Evolutionary conservation across 2,888 invertebrate species (phyloP).

Genomic region (Drosophila kanekoi): DNA sequence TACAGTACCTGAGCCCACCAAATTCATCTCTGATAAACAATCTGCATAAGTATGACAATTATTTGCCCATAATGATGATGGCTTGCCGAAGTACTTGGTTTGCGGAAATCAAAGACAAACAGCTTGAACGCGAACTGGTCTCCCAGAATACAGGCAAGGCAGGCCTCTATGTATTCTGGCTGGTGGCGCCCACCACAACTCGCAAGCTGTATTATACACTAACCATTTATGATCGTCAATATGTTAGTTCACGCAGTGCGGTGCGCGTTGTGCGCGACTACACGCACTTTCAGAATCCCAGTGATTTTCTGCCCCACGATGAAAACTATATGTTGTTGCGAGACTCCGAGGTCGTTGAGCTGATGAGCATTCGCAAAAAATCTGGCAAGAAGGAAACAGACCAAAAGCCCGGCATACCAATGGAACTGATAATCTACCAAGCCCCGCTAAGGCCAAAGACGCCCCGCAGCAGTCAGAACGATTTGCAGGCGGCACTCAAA

Average conservation of each 20-base stretch:
- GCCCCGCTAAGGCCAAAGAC: neutral
- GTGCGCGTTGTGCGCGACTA: constrained; percentile 43
- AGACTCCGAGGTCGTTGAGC: constrained; percentile 29
- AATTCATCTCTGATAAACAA: constrained; percentile 36
- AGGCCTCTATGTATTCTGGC: constrained; percentile 52
- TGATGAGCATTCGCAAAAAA: constrained; percentile 5
- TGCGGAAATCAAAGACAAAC: constrained; percentile 40
- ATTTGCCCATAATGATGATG: constrained; percentile 54
- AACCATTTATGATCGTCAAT: constrained; percentile 44
- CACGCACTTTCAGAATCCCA: constrained; percentile 40
- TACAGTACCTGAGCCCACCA: constrained; percentile 19
- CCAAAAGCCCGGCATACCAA: constrained; percentile 25
- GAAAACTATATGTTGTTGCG: constrained; percentile 51
- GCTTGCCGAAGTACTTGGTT: constrained; percentile 52
- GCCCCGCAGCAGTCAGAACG: neutral
- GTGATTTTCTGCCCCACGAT: constrained; percentile 42
- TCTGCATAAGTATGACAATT: constrained; percentile 16
- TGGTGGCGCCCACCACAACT: constrained; percentile 34
- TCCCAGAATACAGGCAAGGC: neutral
- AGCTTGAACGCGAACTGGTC: constrained; percentile 20
- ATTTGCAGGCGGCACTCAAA: neutral
- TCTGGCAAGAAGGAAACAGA: neutral
- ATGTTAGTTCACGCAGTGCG: constrained; percentile 33
- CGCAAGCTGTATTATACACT: constrained; percentile 44
- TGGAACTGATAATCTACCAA: constrained; percentile 45